These are phyloP conservation scores for Choloepus didactylus DNA, from an alignment of 2,797 vertebrate genomes.

Conservation along the genomic window DNA sequence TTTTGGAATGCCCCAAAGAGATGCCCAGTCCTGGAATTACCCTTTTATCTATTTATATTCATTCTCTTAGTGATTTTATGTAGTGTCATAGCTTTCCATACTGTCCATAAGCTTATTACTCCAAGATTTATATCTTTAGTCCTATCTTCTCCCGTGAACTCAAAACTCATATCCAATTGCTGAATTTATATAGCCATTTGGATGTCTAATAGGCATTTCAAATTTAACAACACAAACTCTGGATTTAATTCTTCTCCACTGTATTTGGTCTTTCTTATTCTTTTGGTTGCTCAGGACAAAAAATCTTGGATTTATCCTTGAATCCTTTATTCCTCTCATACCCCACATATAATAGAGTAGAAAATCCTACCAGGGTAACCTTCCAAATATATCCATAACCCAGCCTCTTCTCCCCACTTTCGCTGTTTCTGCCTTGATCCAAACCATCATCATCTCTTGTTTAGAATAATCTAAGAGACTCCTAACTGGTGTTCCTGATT, in stretches of 20 bases:
- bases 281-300: not conserved
- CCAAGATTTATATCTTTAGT: conserved; percentile 16
- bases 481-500: not conserved
- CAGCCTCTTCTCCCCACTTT: not conserved
- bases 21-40: not conserved
- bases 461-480: not conserved
- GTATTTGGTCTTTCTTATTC: not conserved
- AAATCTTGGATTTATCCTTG: not conserved
- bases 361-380: not conserved
- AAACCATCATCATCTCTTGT: not conserved
- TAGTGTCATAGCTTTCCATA: not conserved
- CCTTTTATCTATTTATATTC: not conserved
- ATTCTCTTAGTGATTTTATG: conserved; percentile 12
- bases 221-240: not conserved
- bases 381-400: not conserved
- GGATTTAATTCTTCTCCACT: not conserved
- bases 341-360: not conserved
- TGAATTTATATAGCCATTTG: conserved; percentile 8
- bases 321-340: not conserved
- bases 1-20: conserved; percentile 1
- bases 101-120: not conserved
- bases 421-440: not conserved
- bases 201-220: not conserved
- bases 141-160: not conserved
- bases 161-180: not conserved